Base-by-base conservation (phyloP, 2,888 invertebrate genomes). In the Zelleria hepariella region DNA sequence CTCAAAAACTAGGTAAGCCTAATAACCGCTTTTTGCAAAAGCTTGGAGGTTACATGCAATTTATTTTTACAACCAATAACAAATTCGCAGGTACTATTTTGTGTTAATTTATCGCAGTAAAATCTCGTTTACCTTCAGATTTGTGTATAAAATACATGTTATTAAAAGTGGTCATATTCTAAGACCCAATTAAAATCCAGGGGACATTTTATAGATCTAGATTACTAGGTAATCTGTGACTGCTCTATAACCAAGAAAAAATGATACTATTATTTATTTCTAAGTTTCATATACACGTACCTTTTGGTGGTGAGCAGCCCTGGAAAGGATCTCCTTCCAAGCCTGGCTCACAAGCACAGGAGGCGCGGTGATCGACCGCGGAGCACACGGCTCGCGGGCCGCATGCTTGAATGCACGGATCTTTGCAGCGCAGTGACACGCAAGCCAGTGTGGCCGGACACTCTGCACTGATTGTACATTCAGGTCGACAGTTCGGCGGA, bases 381-480 rank as follows among this genome's bases (percentile, higher is more conserved):
- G 84, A 82, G 74, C 93, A 91, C 59, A 90, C 69, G 55, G 93
- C 90, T 60, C 80, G 77, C 60, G 84, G 69, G 55, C 93, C 92
- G 71, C 93, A 94, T 2, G 92, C 91, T 63, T 93, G 92, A 51
- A 91, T 87, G 67, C 94, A 94, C 0, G 93, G 93, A 68, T 93
- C 91, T 63, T 86, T 86, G 73, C 93, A 93, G 67, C 86, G 90
- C 69, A 91, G 91, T 42, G 82, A 83, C 4, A 93, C 88, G 69
- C 94, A 94, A 6, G 94, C 92, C 62, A 90, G 81, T 57, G 91
- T 88, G 0, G 91, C 90, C 6, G 92, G 81, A 69, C 95, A 95
- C 67, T 94, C 94, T 0, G 92, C 89, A 71, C 92, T 92, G 56
- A 93, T 91, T 1, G 90, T 90, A 71, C 93, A 93, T 71, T 93